Evolutionary conservation across 2,797 vertebrate species (phyloP), one percentile per base, ranked within the genome.

Genomic region (Hylomyscus alleni): DNA sequence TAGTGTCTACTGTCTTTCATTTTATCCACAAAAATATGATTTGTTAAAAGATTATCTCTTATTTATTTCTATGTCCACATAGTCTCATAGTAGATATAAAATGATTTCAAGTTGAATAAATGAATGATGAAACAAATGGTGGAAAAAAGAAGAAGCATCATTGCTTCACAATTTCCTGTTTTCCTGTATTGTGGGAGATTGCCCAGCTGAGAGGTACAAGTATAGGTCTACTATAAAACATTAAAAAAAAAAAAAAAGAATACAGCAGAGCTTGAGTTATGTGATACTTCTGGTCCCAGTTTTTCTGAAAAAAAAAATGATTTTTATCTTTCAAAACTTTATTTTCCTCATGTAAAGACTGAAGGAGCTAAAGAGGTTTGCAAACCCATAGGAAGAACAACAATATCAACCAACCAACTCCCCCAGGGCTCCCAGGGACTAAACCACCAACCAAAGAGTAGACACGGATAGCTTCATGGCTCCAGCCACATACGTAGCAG

Each of bases 171-270:
- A 13, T 29, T 40, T 44, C 6, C 5, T 6, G 58, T 82, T 76
- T 88, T 34, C 76, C 11, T 56, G 54, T 75, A 65, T 54, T 54
- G 20, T 73, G 58, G 9, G 47, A 81, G 67, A 91, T 58, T 83
- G 6, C 1, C 56, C 69, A 75, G 15, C 22, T 58, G 34, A 80
- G 73, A 77, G 29, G 92, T 20, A 82, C 2, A 94, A 67, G 78
- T 19, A 62, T 37, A 50, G 60, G 13, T 88, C 24, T 83, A 72
- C 34, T 58, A 52, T n/a, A 4, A 81, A 44, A 67, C 72, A 88
- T 76, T 95, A 88, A 92, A 91, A 93, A 54, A 93, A 88, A 47
- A 4, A 6, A 91, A 14, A 95, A 83, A 73, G 54, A 84, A 94
- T n/a, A n/a, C n/a, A n/a, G 44, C 12, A 34, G 40, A 19, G 0